Base-by-base conservation (phyloP, 2,888 invertebrate species). In the Eugnorisma glareosa region DNA sequence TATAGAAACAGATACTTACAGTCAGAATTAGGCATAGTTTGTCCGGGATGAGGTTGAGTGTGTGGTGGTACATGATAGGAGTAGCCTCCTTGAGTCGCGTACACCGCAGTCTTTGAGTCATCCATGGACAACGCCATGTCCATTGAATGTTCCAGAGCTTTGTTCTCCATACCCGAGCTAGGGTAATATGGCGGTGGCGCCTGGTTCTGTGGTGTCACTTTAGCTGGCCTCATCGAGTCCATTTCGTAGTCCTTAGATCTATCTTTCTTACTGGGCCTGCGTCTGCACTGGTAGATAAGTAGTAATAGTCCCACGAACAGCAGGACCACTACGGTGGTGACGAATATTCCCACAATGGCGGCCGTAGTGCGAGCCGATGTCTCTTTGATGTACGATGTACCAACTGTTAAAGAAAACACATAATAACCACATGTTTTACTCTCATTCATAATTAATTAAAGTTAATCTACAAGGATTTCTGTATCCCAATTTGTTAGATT, bases 131-230 rank as follows among this genome's bases (percentile, higher is more conserved):
- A 93, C 3, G 98, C 98, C 89, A 98, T 97, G 91, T 99, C 99
- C 97, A 99, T 97, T 15, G 98, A 98, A 94, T 98, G 98, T 94
- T 99, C 99, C 66, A 99, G 95, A 45, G 99, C 99, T 95, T 99
- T 99, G 94, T 99, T 99, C 95, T 99, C 99, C 97, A 98, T 97
- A 1, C 98, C 98, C 67, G 98, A 92, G 75, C 95, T 98, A n/a
- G 99, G 98, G 92, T 99, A 99, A 90, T 99, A 99, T 0, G 99
- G 99, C 51, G 99, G 99, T 37, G 99, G 99, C 2, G 98, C 98
- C 91, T 98, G 98, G 82, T 98, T 98, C 94, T 98, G 98, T 83
- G 98, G 98, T n/a, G 98, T 97, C 61, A 98, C 98, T 94, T 98
- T 98, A 68, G 98, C 98, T 31, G 98, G 98, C 76, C 98, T 97